Conservation (phyloP, 2,797 vertebrate species). For the Brotula barbata region DNA sequence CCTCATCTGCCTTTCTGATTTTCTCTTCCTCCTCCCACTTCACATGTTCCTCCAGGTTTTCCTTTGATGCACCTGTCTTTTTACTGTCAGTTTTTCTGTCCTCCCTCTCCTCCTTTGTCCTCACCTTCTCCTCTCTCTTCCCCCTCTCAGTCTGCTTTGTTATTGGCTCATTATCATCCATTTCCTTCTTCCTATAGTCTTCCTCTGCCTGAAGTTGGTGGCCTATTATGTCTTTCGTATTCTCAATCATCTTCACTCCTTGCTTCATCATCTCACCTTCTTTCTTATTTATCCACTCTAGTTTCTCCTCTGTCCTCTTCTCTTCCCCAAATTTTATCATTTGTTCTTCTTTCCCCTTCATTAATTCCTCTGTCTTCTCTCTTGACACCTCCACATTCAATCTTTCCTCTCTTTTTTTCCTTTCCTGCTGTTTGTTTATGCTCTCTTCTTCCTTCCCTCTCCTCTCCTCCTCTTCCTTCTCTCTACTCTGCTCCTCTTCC, state of each 20-base stretch:
- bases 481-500: background rate
- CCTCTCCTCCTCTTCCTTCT: background rate
- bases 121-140: background rate
- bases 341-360: background rate
- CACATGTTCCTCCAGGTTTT: background rate
- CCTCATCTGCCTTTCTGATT: background rate
- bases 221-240: background rate
- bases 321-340: background rate
- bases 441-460: slow-evolving; percentile 3
- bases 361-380: background rate
- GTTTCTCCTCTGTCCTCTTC: background rate
- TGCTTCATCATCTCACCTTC: background rate
- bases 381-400: background rate
- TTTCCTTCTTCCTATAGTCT: background rate
- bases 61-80: too few relatives aligned
- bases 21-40: background rate
- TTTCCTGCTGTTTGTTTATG: background rate
- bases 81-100: too few relatives aligned
- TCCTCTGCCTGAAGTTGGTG: background rate
- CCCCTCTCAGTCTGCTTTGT: slow-evolving; percentile 3
- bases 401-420: slow-evolving; percentile 5
- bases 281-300: background rate
- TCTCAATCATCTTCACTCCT: slow-evolving; percentile 4
- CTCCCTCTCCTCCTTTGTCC: too few relatives aligned
- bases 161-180: background rate